A percentile compares a stretch with the other conserved stretches of the same genome.
Evolutionary conservation across 2,797 vertebrate species (phyloP).

Genomic region (Falco peregrinus): DNA sequence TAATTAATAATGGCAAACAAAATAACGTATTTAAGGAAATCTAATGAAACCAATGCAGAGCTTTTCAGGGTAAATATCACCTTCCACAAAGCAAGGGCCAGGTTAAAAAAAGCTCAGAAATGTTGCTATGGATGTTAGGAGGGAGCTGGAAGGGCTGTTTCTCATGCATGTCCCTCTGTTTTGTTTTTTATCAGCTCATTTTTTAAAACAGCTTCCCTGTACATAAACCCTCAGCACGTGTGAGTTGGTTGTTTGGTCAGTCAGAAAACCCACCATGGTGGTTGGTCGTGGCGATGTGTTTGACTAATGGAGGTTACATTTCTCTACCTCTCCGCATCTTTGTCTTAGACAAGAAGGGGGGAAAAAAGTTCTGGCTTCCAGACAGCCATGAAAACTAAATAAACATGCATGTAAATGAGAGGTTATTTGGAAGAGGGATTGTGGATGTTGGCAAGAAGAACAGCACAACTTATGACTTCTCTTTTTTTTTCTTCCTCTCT

Average conservation of each 20-base stretch:
- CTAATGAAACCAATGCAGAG: background rate
- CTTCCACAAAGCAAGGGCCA: background rate
- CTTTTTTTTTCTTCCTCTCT: slow-evolving; percentile 17
- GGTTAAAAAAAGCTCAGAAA: background rate
- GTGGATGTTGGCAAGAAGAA: slow-evolving; percentile 71
- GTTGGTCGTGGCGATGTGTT: background rate
- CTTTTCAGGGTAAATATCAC: background rate
- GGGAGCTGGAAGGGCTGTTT: background rate
- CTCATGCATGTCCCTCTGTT: background rate
- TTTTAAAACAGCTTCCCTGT: background rate
- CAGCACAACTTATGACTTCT: slow-evolving; percentile 62
- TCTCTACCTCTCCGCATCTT: slow-evolving; percentile 54
- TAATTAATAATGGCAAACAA: background rate
- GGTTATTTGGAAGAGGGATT: slow-evolving; percentile 71
- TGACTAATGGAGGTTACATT: background rate
- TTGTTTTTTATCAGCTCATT: background rate
- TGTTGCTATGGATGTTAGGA: background rate
- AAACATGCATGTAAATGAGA: slow-evolving; percentile 77
- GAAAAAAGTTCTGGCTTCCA: slow-evolving; percentile 55
- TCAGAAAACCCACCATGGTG: background rate
- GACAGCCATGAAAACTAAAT: slow-evolving; percentile 75
- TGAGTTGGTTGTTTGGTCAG: background rate
- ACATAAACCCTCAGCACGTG: background rate
- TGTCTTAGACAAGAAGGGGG: slow-evolving; percentile 42
- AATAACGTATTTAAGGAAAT: background rate